A percentile compares a stretch with the other conserved stretches of the same genome.
phyloP scores from a whole-genome alignment of 2,888 invertebrate species.

The Ochropacha duplaris region DNA sequence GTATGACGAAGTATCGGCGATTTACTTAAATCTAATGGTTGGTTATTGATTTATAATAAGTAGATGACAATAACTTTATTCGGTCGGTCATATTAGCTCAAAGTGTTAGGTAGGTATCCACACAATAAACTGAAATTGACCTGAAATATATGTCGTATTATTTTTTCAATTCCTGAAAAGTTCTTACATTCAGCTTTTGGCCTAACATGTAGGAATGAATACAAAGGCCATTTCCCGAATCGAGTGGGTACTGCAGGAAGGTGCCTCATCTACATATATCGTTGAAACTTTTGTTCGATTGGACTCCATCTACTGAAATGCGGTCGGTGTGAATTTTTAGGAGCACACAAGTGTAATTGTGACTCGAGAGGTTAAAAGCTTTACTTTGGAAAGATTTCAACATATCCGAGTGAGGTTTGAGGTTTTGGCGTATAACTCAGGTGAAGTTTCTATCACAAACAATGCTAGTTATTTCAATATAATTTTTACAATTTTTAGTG shows the following conservation, averaged over 20 bases:
- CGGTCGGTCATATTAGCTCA: too few species aligned
- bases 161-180: background rate
- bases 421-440: slow-evolving; percentile 33
- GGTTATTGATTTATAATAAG: too few species aligned
- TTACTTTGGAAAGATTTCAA: slow-evolving; percentile 53
- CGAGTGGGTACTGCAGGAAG: slow-evolving; percentile 8
- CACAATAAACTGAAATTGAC: background rate
- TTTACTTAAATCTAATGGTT: background rate
- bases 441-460: slow-evolving; percentile 7
- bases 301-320: slow-evolving; percentile 42
- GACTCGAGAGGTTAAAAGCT: slow-evolving; percentile 68
- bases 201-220: slow-evolving; percentile 16
- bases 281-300: slow-evolving; percentile 51
- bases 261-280: slow-evolving; percentile 48
- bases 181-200: background rate
- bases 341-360: slow-evolving; percentile 55
- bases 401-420: slow-evolving; percentile 39
- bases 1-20: background rate
- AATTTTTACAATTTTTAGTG: too few species aligned
- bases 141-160: background rate
- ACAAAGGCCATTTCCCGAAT: slow-evolving; percentile 34
- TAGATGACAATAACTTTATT: too few species aligned
- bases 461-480: background rate
- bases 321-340: slow-evolving; percentile 53
- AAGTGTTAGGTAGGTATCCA: background rate